phyloP scores from a whole-genome alignment of 2,113 vertebrate genomes.

The Mellivora capensis region DNA sequence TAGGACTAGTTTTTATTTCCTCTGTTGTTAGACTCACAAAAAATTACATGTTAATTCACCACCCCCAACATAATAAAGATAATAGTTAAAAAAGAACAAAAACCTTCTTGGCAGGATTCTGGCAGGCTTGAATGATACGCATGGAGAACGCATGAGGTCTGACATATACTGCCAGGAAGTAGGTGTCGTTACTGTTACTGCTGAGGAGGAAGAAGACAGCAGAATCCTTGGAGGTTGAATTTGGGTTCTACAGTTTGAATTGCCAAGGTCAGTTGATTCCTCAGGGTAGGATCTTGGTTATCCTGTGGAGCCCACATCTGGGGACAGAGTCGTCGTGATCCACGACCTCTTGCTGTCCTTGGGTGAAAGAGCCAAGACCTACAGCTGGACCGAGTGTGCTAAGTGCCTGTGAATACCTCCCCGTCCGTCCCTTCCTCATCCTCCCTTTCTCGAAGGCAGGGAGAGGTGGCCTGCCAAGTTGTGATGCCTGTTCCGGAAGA shows the following conservation, averaged over 20 bases:
- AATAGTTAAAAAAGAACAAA: not conserved
- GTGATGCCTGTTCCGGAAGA: not conserved
- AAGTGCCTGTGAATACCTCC: not conserved
- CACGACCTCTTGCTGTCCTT: not conserved
- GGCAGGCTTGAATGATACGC: not conserved
- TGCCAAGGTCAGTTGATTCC: not conserved
- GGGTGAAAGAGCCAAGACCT: not conserved
- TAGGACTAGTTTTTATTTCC: not conserved
- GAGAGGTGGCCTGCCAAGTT: not conserved
- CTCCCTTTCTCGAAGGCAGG: not conserved
- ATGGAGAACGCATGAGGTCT: accelerated
- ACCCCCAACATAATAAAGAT: not conserved
- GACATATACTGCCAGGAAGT: accelerated
- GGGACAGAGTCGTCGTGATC: not conserved
- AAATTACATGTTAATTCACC: not conserved
- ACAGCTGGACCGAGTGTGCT: not conserved
- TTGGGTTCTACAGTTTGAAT: not conserved
- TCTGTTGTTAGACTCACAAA: not conserved
- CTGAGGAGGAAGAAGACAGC: not conserved
- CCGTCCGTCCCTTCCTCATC: not conserved
- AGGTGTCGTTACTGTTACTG: accelerated
- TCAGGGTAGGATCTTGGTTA: not conserved
- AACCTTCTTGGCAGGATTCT: not conserved
- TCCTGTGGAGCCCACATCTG: not conserved
- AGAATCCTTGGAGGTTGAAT: not conserved